Percentiles rank a stretch among this genome's conserved stretches.
Evolutionary conservation across 2,888 invertebrate genomes (phyloP).

Genomic region (Gryllus longicercus): DNA sequence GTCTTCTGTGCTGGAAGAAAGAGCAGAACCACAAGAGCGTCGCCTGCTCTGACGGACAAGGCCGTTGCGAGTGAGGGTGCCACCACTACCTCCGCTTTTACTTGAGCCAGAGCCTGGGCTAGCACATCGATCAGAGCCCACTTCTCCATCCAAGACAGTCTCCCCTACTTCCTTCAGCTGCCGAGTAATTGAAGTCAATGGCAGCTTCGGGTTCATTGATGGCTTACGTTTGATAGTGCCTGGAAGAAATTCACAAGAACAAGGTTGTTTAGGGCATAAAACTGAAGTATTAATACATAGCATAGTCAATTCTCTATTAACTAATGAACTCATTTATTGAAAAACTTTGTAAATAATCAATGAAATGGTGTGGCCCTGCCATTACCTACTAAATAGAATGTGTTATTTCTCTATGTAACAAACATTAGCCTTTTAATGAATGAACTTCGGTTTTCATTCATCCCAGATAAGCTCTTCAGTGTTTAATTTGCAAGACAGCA

Average conservation of each 20-base stretch:
- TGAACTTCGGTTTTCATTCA: no score
- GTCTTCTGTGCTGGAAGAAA: slow-evolving; percentile 25
- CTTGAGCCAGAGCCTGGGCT: slow-evolving; percentile 38
- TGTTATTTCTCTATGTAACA: no score
- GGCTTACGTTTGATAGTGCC: slow-evolving; percentile 91
- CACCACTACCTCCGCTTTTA: slow-evolving; percentile 32
- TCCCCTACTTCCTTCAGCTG: slow-evolving; percentile 71
- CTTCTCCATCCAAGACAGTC: slow-evolving; percentile 31
- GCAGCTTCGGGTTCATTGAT: slow-evolving; percentile 86
- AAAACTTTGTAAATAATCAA: no score
- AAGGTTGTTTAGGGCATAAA: no score
- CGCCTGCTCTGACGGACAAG: slow-evolving; percentile 31
- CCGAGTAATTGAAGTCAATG: slow-evolving; percentile 84
- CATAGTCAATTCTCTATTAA: no score
- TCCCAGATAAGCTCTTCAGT: no score
- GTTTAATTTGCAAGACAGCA: no score
- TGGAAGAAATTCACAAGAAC: slow-evolving; percentile 39
- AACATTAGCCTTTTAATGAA: no score
- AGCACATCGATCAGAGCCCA: slow-evolving; percentile 23
- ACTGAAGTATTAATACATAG: no score
- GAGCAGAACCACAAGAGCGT: slow-evolving; percentile 28
- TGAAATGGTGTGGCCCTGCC: no score
- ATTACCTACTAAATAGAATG: no score
- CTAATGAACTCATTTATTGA: no score
- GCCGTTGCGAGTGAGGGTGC: slow-evolving; percentile 38